A percentile compares a stretch with the other conserved stretches of the same genome.
phyloP scores from a whole-genome alignment of 2,113 vertebrate species.

The Tragelaphus buxtoni region DNA sequence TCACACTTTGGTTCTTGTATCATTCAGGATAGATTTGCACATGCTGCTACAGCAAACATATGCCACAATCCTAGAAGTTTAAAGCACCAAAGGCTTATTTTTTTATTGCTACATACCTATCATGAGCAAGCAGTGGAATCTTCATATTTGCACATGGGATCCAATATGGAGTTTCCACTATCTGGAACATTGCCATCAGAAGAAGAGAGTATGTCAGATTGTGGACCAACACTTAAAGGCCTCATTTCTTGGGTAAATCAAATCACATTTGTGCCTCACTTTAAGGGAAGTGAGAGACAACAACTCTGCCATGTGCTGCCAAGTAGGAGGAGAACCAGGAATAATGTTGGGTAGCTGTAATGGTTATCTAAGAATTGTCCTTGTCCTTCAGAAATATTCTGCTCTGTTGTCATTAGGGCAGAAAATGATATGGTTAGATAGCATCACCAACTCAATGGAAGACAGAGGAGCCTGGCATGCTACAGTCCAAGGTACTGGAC shows the following conservation, averaged over 20 bases:
- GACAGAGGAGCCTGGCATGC: background rate
- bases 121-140: background rate
- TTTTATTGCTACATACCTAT: background rate
- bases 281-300: background rate
- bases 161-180: background rate
- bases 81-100: background rate
- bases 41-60: background rate
- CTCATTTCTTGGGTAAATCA: background rate
- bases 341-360: background rate
- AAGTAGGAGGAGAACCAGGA: background rate
- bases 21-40: background rate
- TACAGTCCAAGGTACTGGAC: background rate
- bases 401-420: background rate
- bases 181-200: background rate
- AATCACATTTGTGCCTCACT: background rate
- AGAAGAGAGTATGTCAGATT: background rate
- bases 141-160: background rate
- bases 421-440: background rate
- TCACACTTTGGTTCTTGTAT: background rate
- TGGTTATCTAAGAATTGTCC: background rate
- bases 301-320: background rate
- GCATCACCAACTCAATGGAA: background rate
- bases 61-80: background rate
- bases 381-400: background rate
- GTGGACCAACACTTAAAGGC: background rate